phyloP scores from a whole-genome alignment of 2,797 vertebrate species.

The Malacoraja senta region DNA sequence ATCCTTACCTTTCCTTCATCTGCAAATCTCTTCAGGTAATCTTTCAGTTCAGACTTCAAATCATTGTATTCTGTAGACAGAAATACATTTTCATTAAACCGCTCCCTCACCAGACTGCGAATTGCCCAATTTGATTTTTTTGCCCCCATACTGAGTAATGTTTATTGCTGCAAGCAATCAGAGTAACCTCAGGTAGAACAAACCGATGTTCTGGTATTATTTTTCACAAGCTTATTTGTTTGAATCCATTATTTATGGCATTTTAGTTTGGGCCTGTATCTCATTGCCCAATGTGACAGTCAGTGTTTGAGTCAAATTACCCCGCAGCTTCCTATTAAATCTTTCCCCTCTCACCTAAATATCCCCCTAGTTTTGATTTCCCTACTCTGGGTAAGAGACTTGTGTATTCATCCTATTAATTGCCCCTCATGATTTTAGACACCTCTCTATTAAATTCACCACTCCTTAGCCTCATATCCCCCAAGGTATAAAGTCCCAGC shows the following conservation, averaged over 20 bases:
- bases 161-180: background rate
- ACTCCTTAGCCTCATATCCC: too few relatives aligned
- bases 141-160: too few relatives aligned
- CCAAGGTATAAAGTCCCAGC: too few relatives aligned
- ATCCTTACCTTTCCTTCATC: constrained; percentile 80
- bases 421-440: too few relatives aligned
- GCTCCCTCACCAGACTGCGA: too few relatives aligned
- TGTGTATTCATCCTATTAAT: too few relatives aligned
- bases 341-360: too few relatives aligned
- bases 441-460: too few relatives aligned
- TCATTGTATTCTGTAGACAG: constrained; percentile 74
- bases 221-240: background rate
- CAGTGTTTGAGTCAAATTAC: too few relatives aligned
- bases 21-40: constrained; percentile 75
- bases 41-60: constrained; percentile 72
- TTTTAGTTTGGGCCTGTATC: background rate
- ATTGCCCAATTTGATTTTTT: background rate
- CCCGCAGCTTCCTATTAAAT: too few relatives aligned
- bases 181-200: background rate
- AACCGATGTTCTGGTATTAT: background rate
- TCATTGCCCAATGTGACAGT: background rate
- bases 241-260: background rate
- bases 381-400: too few relatives aligned
- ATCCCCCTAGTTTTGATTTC: too few relatives aligned
- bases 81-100: background rate